Percentiles rank a stretch among this genome's conserved stretches.
These are phyloP conservation scores for Papilio demoleus DNA, from an alignment of 2,888 invertebrate species.

Conservation along the genomic window DNA sequence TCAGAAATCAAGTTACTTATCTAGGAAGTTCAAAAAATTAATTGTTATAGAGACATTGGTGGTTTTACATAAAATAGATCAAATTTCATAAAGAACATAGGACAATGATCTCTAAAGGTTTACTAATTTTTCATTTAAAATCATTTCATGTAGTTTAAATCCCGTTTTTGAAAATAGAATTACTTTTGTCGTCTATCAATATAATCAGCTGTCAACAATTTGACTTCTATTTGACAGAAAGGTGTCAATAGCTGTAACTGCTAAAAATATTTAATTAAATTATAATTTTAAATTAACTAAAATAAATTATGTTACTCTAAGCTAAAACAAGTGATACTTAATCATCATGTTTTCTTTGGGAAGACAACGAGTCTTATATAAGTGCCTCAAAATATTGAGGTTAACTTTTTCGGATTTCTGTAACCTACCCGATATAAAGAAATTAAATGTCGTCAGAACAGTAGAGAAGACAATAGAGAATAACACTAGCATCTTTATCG, in stretches of 20 bases:
- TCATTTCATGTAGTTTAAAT: background rate
- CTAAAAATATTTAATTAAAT: conserved; percentile 55
- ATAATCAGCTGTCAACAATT: conserved; percentile 31
- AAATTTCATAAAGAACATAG: background rate
- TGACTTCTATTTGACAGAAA: conserved; percentile 61
- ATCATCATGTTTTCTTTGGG: conserved; percentile 69
- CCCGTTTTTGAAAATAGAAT: conserved; percentile 35
- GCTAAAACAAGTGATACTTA: conserved; percentile 36
- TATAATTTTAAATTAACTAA: conserved; percentile 29
- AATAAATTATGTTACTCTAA: conserved; percentile 54
- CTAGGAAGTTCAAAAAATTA: background rate
- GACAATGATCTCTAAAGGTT: background rate
- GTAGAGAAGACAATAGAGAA: conserved; percentile 78
- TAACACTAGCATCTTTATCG: conserved; percentile 77
- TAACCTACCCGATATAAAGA: conserved; percentile 73
- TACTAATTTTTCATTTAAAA: background rate
- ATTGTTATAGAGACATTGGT: background rate
- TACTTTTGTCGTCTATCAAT: conserved; percentile 16
- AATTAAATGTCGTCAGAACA: conserved; percentile 73
- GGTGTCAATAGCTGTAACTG: conserved; percentile 53
- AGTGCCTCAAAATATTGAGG: conserved; percentile 80
- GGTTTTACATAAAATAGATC: background rate
- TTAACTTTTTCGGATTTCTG: conserved; percentile 74
- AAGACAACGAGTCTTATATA: conserved; percentile 71
- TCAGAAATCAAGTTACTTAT: background rate